Evolutionary conservation across 2,888 invertebrate genomes (phyloP), one percentile per base, ranked within the genome.

Genomic region (Matsumyia berberina): DNA sequence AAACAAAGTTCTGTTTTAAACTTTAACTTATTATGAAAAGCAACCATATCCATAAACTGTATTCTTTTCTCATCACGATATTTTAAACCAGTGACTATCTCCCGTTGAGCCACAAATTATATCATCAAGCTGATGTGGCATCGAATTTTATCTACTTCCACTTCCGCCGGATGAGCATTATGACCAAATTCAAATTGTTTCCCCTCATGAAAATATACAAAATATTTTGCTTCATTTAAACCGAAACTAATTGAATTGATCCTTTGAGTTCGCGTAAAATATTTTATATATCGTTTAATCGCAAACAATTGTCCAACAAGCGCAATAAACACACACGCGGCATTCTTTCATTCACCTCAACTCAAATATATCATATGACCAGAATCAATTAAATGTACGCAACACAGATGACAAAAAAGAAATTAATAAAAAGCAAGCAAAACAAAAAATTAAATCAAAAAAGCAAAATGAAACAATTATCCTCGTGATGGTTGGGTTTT

Each of bases 191-290:
- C 53, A 73, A 73, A 78, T 82, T 57, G 15, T 62, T 73, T 73
- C 67, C 60, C 44, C 12, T 49, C 51, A 31, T 24, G 3, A n/a
- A 51, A 15, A 44, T 7, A 11, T 39, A 15, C 12, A 37, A n/a
- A 11, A 66, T 57, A 67, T 49, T 70, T 49, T 24, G 19, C 29
- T 33, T 60, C 76, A 69, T 73, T 79, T 83, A 79, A 83, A 79
- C 35, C 46, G 51, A 83, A 60, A 79, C 83, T 83, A 83, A 83
- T 83, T 78, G 83, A 83, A 79, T 73, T 83, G 83, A 78, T 78
- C 73, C 83, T 78, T 83, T 83, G 79, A 83, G 69, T 69, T n/a
- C 37, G 62, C 49, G 53, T 53, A 83, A 51, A 83, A 78, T 78
- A 83, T 79, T 69, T 83, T 64, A 78, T 64, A 73, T 73, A 62